Evolutionary conservation across 2,797 vertebrate genomes (phyloP).

Genomic region (Strix occidentalis): DNA sequence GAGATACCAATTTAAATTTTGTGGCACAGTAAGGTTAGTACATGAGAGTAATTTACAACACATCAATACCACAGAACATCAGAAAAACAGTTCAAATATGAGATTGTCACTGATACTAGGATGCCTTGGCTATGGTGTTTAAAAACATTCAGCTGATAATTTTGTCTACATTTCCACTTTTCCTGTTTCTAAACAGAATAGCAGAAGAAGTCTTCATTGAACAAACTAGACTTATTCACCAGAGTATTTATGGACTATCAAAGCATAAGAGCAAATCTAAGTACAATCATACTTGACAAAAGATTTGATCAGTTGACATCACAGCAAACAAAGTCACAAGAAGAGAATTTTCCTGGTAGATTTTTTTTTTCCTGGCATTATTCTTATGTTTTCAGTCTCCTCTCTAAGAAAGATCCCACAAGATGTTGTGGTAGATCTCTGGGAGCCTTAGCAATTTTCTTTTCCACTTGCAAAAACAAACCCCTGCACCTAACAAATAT

Average conservation of each 20-base stretch:
- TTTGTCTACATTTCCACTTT: neutral
- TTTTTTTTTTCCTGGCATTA: neutral
- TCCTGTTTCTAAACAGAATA: neutral
- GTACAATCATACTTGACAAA: neutral
- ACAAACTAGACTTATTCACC: neutral
- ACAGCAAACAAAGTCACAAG: neutral
- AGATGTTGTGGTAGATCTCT: neutral
- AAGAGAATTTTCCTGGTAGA: neutral
- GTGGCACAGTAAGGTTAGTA: constrained; percentile 27
- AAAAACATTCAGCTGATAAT: neutral
- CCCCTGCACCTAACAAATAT: neutral
- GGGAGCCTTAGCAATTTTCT: neutral
- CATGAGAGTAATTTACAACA: constrained; percentile 21
- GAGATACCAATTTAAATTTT: constrained; percentile 15
- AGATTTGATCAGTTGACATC: neutral
- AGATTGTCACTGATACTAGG: neutral
- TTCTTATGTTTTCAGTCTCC: neutral
- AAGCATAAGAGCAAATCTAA: neutral
- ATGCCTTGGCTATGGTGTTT: neutral
- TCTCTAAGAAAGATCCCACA: neutral
- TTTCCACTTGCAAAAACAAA: neutral
- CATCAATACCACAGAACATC: neutral
- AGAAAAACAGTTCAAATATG: neutral
- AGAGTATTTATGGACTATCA: neutral
- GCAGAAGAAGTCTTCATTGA: neutral